A percentile compares a stretch with the other conserved stretches of the same genome.
phyloP scores from a whole-genome alignment of 2,113 vertebrate species.

The Octodon degus region DNA sequence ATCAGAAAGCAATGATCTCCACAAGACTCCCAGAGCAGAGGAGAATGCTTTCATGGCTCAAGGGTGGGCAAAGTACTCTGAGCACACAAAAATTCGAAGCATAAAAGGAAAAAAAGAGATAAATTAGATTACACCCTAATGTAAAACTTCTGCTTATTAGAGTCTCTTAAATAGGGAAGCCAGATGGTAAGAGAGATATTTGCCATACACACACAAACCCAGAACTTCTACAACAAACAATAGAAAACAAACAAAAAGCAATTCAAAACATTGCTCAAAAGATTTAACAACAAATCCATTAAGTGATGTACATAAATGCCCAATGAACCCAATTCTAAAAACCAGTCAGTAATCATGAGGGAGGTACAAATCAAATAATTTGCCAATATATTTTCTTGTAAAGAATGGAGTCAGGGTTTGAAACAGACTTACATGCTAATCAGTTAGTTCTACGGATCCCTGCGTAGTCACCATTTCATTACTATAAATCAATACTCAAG shows the following conservation, averaged over 20 bases:
- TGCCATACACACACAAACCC: background rate
- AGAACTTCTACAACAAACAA: background rate
- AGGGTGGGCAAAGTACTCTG: background rate
- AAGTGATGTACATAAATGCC: background rate
- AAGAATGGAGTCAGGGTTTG: background rate
- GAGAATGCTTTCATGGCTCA: background rate
- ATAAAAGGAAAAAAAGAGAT: background rate
- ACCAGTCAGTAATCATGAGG: background rate
- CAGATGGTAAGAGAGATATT: background rate
- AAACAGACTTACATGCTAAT: background rate
- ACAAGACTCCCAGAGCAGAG: background rate
- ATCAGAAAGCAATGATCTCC: background rate
- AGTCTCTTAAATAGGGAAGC: background rate
- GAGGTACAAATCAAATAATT: background rate
- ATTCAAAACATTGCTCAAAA: background rate
- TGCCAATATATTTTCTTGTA: background rate
- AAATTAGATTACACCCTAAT: background rate
- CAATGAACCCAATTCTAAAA: constrained; percentile 9
- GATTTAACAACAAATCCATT: background rate
- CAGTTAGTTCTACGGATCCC: background rate
- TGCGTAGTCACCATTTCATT: background rate
- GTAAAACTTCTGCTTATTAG: constrained; percentile 14
- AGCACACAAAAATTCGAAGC: background rate
- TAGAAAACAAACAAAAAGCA: background rate
- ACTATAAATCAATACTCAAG: background rate